Evolutionary conservation across 1,140 invertebrate species (phyloP).

Genomic region (Ladona fulva): DNA sequence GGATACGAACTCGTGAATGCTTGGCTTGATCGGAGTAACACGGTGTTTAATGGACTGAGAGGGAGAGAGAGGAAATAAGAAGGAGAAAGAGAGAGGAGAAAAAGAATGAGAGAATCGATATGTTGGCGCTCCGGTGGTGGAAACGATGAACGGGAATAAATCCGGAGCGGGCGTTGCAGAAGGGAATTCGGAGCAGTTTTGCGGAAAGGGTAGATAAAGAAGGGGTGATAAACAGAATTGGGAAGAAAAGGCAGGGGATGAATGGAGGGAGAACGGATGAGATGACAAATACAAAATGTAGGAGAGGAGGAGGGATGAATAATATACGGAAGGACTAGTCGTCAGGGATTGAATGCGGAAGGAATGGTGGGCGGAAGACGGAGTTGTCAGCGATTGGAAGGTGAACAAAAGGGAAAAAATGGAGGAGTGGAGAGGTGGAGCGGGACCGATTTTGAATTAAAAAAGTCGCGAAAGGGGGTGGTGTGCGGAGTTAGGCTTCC

Average conservation of each 20-base stretch:
- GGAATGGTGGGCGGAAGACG: background rate
- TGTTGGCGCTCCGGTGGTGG: background rate
- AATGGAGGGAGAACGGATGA: background rate
- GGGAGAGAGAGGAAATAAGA: background rate
- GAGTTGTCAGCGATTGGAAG: background rate
- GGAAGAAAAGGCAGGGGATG: background rate
- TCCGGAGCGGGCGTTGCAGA: background rate
- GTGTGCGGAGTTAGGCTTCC: no score
- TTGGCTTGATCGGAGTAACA: no score
- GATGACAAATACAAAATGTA: background rate
- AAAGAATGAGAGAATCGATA: background rate
- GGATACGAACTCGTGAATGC: background rate
- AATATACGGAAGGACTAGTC: background rate
- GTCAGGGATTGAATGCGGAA: background rate
- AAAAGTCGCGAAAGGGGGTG: background rate
- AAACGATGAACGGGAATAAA: background rate
- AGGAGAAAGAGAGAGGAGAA: background rate
- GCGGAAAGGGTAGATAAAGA: background rate
- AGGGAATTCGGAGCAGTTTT: background rate
- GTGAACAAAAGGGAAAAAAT: background rate
- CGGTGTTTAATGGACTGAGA: background rate
- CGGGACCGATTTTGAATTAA: background rate
- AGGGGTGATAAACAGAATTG: background rate
- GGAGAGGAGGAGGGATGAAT: background rate
- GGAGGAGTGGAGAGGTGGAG: background rate